Evolutionary conservation across 1,140 invertebrate species (phyloP).

Genomic region (Ooceraea biroi): DNA sequence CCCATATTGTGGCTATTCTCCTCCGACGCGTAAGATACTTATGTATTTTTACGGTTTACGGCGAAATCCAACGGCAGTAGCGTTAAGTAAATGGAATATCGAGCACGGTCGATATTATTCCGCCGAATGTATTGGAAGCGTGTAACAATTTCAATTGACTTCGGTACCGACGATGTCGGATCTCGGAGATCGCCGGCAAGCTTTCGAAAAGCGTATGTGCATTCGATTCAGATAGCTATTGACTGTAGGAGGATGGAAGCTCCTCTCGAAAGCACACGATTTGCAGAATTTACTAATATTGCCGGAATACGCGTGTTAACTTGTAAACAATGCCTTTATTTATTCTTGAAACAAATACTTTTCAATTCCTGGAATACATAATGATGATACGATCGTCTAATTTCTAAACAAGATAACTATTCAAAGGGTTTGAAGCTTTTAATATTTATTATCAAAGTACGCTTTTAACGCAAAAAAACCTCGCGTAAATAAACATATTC

Average conservation of each 20-base stretch:
- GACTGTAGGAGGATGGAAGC: neutral
- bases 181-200: neutral
- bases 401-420: neutral
- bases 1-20: neutral
- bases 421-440: neutral
- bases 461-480: neutral
- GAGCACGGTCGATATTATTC: slow-evolving; percentile 35
- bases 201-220: neutral
- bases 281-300: neutral
- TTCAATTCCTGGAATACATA: too few relatives aligned
- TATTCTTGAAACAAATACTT: neutral
- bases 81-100: slow-evolving; percentile 47
- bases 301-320: neutral
- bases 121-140: slow-evolving; percentile 19
- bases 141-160: slow-evolving; percentile 50
- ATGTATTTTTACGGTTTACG: neutral
- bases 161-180: neutral
- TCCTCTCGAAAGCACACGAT: neutral
- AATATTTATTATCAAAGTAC: neutral
- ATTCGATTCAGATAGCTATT: slow-evolving; percentile 5
- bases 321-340: neutral
- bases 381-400: too few relatives aligned
- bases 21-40: neutral
- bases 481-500: neutral
- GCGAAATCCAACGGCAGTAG: neutral